Conservation (phyloP, 2,113 vertebrate genomes). For the Chauna torquata region DNA sequence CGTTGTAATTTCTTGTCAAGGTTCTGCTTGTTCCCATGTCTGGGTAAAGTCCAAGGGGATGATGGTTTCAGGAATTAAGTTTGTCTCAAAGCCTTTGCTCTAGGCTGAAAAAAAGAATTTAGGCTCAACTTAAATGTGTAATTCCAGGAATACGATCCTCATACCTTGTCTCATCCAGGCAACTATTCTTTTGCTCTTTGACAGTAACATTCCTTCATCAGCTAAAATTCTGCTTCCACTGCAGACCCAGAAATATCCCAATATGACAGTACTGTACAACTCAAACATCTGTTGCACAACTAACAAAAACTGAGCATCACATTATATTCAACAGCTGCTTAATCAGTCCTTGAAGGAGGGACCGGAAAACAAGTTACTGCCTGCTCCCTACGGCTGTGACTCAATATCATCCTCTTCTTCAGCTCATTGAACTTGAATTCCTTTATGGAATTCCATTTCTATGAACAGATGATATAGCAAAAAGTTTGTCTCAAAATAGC, state of each 20-base stretch:
- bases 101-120: background rate
- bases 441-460: background rate
- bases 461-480: background rate
- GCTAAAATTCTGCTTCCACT: background rate
- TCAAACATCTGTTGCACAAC: background rate
- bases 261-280: background rate
- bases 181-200: background rate
- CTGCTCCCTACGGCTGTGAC: background rate
- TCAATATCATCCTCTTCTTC: background rate
- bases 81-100: background rate
- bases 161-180: background rate
- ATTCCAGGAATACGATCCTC: background rate
- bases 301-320: background rate
- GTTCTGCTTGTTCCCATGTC: background rate
- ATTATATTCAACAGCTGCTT: background rate
- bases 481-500: background rate
- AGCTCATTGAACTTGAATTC: background rate
- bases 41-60: background rate
- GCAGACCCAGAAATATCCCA: background rate
- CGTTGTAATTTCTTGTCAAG: background rate
- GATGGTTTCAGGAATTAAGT: background rate
- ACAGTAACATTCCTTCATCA: background rate
- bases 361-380: background rate
- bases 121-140: background rate
- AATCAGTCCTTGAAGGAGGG: background rate